Conservation (phyloP, 2,797 vertebrate genomes). For the Spheniscus humboldti region DNA sequence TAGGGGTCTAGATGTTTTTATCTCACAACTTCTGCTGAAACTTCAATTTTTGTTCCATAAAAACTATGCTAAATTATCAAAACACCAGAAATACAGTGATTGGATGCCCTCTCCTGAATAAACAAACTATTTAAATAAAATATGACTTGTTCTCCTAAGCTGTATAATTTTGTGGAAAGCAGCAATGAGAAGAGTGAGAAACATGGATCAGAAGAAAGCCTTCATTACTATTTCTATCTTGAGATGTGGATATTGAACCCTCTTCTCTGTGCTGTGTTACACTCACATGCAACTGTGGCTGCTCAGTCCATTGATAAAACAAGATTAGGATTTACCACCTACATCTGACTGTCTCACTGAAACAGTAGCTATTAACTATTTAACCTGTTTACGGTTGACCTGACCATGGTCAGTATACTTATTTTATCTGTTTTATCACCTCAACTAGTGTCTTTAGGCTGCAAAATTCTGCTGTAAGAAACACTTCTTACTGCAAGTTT, state of each 20-base stretch:
- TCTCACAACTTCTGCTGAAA: not conserved
- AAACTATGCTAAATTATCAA: not conserved
- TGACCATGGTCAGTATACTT: accelerated
- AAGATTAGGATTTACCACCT: accelerated
- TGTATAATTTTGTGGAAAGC: not conserved
- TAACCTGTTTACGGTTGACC: not conserved
- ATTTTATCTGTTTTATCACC: accelerated
- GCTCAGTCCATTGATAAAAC: not conserved
- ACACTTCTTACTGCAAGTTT: not conserved
- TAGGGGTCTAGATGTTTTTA: not conserved
- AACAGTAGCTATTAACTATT: not conserved
- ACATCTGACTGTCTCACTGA: not conserved
- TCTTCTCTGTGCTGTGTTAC: not conserved
- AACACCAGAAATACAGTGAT: not conserved
- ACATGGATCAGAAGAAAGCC: not conserved
- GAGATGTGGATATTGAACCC: not conserved
- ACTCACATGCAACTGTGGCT: accelerated
- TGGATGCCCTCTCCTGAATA: not conserved
- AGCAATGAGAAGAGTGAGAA: not conserved
- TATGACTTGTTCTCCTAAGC: not conserved
- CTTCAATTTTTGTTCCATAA: not conserved
- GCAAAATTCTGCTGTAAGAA: not conserved
- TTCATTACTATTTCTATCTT: not conserved
- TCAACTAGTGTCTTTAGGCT: not conserved
- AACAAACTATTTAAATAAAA: not conserved